phyloP scores from a whole-genome alignment of 2,888 invertebrate species.

The Xestia sexstrigata region DNA sequence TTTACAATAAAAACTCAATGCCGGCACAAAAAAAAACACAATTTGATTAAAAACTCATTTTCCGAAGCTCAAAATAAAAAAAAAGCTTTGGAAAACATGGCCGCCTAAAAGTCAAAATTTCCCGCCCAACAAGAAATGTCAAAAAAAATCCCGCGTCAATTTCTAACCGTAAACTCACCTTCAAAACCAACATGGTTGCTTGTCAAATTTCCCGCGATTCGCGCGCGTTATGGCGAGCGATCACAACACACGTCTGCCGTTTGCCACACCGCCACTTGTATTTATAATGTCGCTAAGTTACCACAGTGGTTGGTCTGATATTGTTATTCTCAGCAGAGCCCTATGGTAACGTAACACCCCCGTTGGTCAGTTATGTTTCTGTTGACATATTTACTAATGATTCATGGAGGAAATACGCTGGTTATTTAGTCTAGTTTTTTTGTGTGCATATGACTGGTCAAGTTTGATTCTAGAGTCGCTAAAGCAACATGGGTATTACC shows the following conservation, averaged over 20 bases:
- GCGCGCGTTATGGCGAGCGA: slow-evolving; percentile 77
- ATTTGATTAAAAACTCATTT: neutral
- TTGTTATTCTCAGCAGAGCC: slow-evolving; percentile 86
- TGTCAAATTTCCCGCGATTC: slow-evolving; percentile 86
- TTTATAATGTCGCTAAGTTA: slow-evolving; percentile 88
- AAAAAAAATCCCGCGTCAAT: slow-evolving; percentile 33
- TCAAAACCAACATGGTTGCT: slow-evolving; percentile 85
- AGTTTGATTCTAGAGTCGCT: neutral
- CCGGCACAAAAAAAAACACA: slow-evolving; percentile 19
- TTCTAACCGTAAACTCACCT: slow-evolving; percentile 80
- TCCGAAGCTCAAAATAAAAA: neutral
- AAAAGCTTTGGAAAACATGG: neutral
- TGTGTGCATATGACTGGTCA: slow-evolving; percentile 14
- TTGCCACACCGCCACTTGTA: slow-evolving; percentile 81
- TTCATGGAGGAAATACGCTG: slow-evolving; percentile 64
- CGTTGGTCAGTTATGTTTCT: slow-evolving; percentile 60
- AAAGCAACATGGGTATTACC: neutral
- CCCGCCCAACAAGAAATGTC: slow-evolving; percentile 24
- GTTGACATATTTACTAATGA: slow-evolving; percentile 68
- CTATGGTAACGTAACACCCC: slow-evolving; percentile 86
- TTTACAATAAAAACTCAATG: slow-evolving; percentile 25
- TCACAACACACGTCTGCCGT: slow-evolving; percentile 81
- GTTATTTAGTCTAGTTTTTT: slow-evolving; percentile 57
- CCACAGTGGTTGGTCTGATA: slow-evolving; percentile 80
- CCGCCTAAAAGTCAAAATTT: slow-evolving; percentile 22